Evolutionary conservation across 1,140 invertebrate species (phyloP), one percentile per base, ranked within the genome.

Genomic region (Euura saliciscinereae): DNA sequence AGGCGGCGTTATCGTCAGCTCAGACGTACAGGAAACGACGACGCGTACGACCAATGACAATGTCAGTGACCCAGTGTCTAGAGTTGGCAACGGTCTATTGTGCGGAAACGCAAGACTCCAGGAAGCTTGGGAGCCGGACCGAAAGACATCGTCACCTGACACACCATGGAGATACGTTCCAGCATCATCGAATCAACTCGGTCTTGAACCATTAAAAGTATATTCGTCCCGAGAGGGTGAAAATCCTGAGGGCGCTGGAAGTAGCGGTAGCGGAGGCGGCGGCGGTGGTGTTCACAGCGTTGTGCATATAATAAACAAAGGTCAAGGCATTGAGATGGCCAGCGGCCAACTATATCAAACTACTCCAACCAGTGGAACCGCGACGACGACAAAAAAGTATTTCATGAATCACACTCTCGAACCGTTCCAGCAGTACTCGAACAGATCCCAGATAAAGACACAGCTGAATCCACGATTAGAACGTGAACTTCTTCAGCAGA

Each of bases 101-200:
- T 87, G 85, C 45, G 83, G 83, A 2, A 87, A 88, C 70, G 85
- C 86, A 0, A 80, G 84, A 43, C 73, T 88, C 0, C 86, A 88
- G 66, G 86, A 88, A 66, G 86, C 85, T 0, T 88, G 86, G 86
- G 85, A 87, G 64, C 81, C 84, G 0, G 86, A 88, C 28, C 78
- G 83, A 8, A 87, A 87, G 71, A 72, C 82, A 0, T 59, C 51
- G 13, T 87, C 86, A 0, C 86, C 85, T 0, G 87, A 88, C 45
- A 85, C 86, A 1, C 87, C 86, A 5, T 88, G 86, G 87, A 79
- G 87, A 74, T 88, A 86, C 71, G 82, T 85, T 11, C 79, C 85
- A 1, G 73, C 83, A 2, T 81, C 82, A 1, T 81, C 81, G 2
- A 83, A 84, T 13, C 73, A 83, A 0, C 65, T 86, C 7, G 80